Evolutionary conservation across 2,888 invertebrate genomes (phyloP).

Genomic region (Strigamia crassipes): DNA sequence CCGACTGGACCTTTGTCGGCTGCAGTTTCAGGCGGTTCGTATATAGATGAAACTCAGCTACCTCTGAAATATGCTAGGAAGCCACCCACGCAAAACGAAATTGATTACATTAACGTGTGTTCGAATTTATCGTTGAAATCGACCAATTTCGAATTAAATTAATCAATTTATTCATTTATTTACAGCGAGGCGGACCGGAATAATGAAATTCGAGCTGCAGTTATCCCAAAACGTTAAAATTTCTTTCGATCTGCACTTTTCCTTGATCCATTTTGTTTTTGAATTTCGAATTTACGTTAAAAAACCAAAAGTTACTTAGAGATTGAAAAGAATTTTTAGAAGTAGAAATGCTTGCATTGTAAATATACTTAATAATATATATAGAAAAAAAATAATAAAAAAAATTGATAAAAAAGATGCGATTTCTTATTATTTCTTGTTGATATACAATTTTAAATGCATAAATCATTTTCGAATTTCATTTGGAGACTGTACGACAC

Average conservation of each 20-base stretch:
- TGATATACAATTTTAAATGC: background rate
- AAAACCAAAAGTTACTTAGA: background rate
- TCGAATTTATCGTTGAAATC: too few relatives aligned
- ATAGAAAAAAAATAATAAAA: background rate
- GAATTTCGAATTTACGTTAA: background rate
- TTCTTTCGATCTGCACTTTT: conserved; percentile 89
- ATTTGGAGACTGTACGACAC: conserved; percentile 47
- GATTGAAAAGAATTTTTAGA: background rate
- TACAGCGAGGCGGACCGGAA: conserved; percentile 35
- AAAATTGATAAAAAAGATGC: too few relatives aligned
- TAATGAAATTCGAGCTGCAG: conserved; percentile 7
- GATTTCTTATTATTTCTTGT: too few relatives aligned
- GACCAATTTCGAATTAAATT: too few relatives aligned
- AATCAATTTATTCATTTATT: background rate
- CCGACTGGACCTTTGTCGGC: background rate
- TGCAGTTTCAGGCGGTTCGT: conserved; percentile 2
- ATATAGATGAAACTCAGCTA: background rate
- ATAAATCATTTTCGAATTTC: conserved; percentile 46
- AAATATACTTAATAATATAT: background rate
- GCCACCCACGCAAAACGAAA: background rate
- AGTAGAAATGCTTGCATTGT: background rate
- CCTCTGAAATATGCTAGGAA: conserved; percentile 32
- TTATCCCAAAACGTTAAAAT: conserved; percentile 52
- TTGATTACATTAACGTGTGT: conserved; percentile 11
- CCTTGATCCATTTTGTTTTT: conserved; percentile 82